Evolutionary conservation across 2,888 invertebrate genomes (phyloP).

Genomic region (Lepidocyrtoides sp.): DNA sequence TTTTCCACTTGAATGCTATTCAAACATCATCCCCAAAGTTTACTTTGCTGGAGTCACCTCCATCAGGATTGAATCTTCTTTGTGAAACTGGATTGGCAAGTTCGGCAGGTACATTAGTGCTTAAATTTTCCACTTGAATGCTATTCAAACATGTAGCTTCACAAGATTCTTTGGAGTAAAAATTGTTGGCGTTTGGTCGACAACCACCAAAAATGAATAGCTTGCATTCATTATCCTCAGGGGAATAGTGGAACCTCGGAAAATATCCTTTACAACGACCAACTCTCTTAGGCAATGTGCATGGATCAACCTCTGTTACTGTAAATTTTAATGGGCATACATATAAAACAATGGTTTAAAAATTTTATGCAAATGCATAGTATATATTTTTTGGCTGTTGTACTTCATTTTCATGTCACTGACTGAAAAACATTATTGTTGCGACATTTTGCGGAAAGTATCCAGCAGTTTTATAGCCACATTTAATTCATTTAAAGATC

Average conservation of each 20-base stretch:
- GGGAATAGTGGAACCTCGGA: constrained; percentile 85
- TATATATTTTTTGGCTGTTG: too few species aligned
- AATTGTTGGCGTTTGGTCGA: constrained; percentile 85
- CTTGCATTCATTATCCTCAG: constrained; percentile 85
- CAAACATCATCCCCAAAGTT: constrained; percentile 78
- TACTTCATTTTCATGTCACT: too few species aligned
- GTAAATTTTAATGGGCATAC: too few species aligned
- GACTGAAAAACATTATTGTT: too few species aligned
- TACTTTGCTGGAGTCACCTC: constrained; percentile 74
- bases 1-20: constrained; percentile 75
- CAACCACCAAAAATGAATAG: constrained; percentile 86
- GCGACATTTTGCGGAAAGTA: too few species aligned
- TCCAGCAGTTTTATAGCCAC: too few species aligned
- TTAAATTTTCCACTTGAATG: constrained; percentile 74
- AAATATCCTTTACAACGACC: constrained; percentile 83
- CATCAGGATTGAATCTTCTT: constrained; percentile 31
- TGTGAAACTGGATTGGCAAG: background rate
- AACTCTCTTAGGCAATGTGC: constrained; percentile 81
- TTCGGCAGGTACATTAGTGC: constrained; percentile 62
- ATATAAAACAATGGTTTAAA: background rate
- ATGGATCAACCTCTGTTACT: constrained; percentile 83
- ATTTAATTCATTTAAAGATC: constrained; percentile 5
- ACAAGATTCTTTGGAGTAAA: constrained; percentile 82
- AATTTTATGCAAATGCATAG: too few species aligned
- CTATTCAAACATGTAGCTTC: constrained; percentile 79